Conservation (phyloP, 1,140 invertebrate species). For the Oreohelix idahoensis region DNA sequence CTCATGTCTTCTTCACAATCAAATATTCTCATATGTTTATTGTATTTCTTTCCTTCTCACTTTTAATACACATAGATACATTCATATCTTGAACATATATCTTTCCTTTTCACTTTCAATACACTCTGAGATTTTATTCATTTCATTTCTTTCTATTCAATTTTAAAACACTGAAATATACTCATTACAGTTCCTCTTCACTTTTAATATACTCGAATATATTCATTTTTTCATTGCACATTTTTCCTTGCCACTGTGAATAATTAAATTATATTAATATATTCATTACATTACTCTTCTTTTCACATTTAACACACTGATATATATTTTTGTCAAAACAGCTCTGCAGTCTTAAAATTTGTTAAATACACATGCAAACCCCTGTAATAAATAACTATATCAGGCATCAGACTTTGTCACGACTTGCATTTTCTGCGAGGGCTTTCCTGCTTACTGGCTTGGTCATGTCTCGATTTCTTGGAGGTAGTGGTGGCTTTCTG, state of each 20-base stretch:
- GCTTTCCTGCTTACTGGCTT: conserved; percentile 45
- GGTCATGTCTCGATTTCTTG: conserved; percentile 46
- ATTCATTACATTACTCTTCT: neutral
- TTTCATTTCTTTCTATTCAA: too few species aligned
- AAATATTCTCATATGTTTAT: neutral
- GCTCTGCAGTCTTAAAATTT: too few species aligned
- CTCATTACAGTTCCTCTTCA: neutral
- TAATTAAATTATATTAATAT: too few species aligned
- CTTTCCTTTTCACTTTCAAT: neutral
- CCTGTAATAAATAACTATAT: neutral
- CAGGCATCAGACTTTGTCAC: conserved; percentile 48
- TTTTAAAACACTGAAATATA: too few species aligned
- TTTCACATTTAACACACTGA: neutral
- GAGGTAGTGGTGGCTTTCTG: conserved; percentile 50
- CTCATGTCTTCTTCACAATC: too few species aligned
- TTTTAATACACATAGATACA: neutral
- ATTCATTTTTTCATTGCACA: neutral
- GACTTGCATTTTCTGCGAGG: conserved; percentile 45
- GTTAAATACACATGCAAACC: neutral
- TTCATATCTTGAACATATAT: neutral
- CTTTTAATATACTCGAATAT: neutral
- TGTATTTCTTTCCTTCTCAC: neutral
- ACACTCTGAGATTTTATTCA: neutral
- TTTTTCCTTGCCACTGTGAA: neutral
- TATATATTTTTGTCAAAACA: too few species aligned